Base-by-base conservation (phyloP, 1,140 invertebrate species). In the Drosophila rufa region DNA sequence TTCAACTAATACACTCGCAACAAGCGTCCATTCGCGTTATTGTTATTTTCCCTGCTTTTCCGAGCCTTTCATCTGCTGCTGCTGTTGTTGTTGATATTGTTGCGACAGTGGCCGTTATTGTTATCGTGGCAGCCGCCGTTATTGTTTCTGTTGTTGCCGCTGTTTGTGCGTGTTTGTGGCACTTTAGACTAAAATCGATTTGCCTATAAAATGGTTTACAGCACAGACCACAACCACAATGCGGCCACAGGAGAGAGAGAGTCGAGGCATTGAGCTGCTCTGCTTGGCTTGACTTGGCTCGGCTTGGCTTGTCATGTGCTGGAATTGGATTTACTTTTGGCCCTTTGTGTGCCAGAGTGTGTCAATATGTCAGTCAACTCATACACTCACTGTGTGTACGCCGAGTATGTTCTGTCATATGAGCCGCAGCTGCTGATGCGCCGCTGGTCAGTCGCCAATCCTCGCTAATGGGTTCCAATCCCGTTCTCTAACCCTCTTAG, bases 151-250 rank as follows among this genome's bases (percentile, higher is more conserved):
- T 19, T 70, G 79, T 36, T 77, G 77, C 38, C 27, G 33, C 36
- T 22, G 53, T 56, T 56, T 71, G 61, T 79, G 85, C 85, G 81
- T 85, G 86, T 85, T 85, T 89, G 86, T 85, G 84, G 80, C 86
- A 91, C 86, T 90, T 90, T 91, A 91, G 86, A 90, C 85, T 91
- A 90, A 90, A 90, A 90, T 90, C 85, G 85, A 90, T 90, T 90
- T 90, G 85, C 85, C 85, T 90, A 90, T 91, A 91, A 90, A 91
- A 91, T 90, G 85, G 75, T 90, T 90, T 86, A 91, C 86, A 85
- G 57, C 65, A 70, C 66, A 70, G 55, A 56, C 58, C 53, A 84
- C 43, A 75, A 47, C 58, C 53, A 84, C 43, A 79, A 70, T 66
- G 47, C 69, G 46, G 73, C 80, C 80, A 50, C 64, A 71, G 68